These are phyloP conservation scores for Sericinus montela DNA, from an alignment of 2,888 invertebrate species.

Conservation along the genomic window DNA sequence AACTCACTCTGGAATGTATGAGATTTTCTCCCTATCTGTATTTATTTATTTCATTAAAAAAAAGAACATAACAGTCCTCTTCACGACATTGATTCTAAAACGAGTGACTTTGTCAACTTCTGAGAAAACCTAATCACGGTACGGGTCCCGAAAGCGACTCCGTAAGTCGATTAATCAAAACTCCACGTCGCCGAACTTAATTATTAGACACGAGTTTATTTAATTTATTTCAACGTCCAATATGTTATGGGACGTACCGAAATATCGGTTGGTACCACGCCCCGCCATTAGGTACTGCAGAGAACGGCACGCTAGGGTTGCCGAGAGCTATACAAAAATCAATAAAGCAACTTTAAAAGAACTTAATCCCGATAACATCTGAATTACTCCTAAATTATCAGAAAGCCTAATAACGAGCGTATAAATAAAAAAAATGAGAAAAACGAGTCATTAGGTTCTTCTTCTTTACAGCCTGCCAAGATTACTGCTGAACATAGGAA, in stretches of 20 bases:
- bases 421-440: no score
- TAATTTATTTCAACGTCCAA: conserved; percentile 50
- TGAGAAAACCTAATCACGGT: conserved; percentile 21
- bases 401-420: no score
- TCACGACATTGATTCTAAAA: neutral
- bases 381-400: no score
- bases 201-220: conserved; percentile 55
- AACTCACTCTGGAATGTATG: no score
- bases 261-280: conserved; percentile 42
- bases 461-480: no score
- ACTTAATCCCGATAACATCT: no score
- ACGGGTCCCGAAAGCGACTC: conserved; percentile 12
- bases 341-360: neutral
- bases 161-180: conserved; percentile 45
- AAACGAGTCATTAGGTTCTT: no score
- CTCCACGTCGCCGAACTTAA: conserved; percentile 45
- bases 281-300: conserved; percentile 40
- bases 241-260: conserved; percentile 45
- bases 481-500: no score
- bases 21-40: no score
- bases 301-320: conserved; percentile 10
- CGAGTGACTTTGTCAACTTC: conserved; percentile 25
- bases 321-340: neutral
- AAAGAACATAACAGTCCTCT: neutral
- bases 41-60: no score